These are phyloP conservation scores for Cryptocheilus praepositus DNA, from an alignment of 2,888 invertebrate species.

Conservation along the genomic window DNA sequence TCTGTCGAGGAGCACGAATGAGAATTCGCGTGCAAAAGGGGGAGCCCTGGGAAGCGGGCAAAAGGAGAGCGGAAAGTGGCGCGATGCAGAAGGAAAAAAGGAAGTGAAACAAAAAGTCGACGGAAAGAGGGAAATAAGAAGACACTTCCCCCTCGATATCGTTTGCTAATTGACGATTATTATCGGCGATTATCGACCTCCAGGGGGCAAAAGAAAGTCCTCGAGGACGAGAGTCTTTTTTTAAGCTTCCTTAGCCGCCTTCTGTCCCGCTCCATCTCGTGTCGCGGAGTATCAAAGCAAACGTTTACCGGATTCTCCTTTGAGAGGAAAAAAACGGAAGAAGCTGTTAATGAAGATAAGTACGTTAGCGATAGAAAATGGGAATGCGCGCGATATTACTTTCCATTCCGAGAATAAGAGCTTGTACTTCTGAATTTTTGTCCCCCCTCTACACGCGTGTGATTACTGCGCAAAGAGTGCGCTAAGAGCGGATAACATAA, in stretches of 20 bases:
- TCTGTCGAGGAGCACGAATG: constrained; percentile 8
- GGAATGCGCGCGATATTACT: too few relatives aligned
- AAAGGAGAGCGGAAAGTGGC: constrained; percentile 9
- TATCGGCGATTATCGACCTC: too few relatives aligned
- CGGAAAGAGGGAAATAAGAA: constrained; percentile 21
- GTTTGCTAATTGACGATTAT: too few relatives aligned
- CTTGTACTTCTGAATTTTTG: too few relatives aligned
- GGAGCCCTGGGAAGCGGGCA: not conserved
- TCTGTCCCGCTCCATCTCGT: not conserved
- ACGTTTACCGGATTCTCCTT: not conserved
- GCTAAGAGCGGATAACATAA: too few relatives aligned
- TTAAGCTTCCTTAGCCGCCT: not conserved
- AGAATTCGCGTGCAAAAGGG: constrained; percentile 8
- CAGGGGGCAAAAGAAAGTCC: too few relatives aligned
- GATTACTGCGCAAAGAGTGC: too few relatives aligned
- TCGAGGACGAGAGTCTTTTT: too few relatives aligned
- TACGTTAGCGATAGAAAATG: not conserved
- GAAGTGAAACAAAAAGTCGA: not conserved
- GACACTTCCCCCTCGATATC: constrained; percentile 7
- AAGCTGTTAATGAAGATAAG: constrained; percentile 17
- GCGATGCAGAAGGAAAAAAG: constrained; percentile 9
- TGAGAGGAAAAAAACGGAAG: not conserved
- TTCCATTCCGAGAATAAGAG: too few relatives aligned
- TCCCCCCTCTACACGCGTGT: too few relatives aligned
- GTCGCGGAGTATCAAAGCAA: not conserved